phyloP scores from a whole-genome alignment of 2,888 invertebrate genomes.

The Harmothoe impar region DNA sequence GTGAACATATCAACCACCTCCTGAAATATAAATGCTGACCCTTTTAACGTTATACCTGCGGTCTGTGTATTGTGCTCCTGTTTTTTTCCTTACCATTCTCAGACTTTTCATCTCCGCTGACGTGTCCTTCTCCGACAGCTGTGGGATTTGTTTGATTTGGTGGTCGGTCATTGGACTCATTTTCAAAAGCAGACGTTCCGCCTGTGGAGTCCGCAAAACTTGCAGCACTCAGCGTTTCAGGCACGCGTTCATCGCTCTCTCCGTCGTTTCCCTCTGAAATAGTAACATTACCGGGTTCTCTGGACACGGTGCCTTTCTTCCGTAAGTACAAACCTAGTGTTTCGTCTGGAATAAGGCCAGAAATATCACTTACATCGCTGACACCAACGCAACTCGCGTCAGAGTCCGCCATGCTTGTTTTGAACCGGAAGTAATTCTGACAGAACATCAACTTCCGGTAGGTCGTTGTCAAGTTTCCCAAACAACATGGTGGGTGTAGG shows the following conservation, averaged over 20 bases:
- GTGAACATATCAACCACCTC: too few relatives aligned
- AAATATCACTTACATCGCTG: background rate
- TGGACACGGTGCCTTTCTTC: background rate
- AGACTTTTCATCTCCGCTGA: background rate
- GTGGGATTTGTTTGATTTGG: background rate
- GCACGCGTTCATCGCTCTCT: background rate
- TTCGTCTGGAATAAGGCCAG: conserved; percentile 24
- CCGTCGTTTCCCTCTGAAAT: conserved; percentile 30
- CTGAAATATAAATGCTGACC: too few relatives aligned
- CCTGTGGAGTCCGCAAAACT: background rate
- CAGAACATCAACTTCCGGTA: conserved; percentile 49
- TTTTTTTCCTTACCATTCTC: background rate
- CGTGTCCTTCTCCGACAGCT: background rate
- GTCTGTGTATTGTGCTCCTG: too few relatives aligned
- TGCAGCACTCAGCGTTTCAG: conserved; percentile 29
- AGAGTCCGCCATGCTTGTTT: conserved; percentile 59
- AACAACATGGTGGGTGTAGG: conserved; percentile 40
- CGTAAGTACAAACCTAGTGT: background rate
- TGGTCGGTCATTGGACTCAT: background rate
- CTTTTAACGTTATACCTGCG: too few relatives aligned
- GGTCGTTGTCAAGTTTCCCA: conserved; percentile 52
- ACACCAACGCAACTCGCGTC: background rate
- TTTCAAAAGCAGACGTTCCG: background rate
- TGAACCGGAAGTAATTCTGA: conserved; percentile 12
- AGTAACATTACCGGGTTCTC: background rate